These are phyloP conservation scores for Monopterus albus DNA, from an alignment of 2,113 vertebrate species.

Conservation along the genomic window DNA sequence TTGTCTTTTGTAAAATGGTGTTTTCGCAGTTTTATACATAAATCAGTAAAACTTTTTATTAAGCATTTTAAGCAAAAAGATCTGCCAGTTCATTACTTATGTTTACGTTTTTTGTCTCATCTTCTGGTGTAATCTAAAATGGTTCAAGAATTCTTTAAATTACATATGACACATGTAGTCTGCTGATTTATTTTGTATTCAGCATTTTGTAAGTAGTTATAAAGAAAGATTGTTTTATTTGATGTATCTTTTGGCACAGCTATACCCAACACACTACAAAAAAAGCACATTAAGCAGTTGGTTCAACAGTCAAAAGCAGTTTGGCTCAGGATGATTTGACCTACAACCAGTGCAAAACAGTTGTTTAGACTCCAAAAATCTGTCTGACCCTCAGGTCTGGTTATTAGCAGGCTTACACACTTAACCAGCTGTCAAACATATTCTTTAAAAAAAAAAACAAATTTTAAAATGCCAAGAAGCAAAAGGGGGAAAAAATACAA, in stretches of 20 bases:
- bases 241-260: conserved; percentile 11
- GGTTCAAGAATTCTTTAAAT: too few species aligned
- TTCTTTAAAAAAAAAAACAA: conserved; percentile 25
- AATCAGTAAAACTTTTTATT: too few species aligned
- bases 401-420: conserved; percentile 29
- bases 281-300: conserved; percentile 21
- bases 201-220: too few species aligned
- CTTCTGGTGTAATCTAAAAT: too few species aligned
- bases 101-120: too few species aligned
- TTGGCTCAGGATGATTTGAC: conserved; percentile 29
- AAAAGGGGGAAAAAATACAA: neutral
- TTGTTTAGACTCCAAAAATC: conserved; percentile 34
- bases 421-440: conserved; percentile 48
- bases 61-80: too few species aligned
- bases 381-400: too few species aligned
- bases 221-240: too few species aligned
- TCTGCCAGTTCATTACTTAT: too few species aligned
- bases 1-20: too few species aligned
- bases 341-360: conserved; percentile 25
- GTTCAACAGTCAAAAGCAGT: conserved; percentile 43
- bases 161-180: neutral
- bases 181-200: neutral
- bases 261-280: conserved; percentile 3
- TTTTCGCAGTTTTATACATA: too few species aligned
- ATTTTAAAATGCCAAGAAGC: conserved; percentile 1